phyloP scores from a whole-genome alignment of 1,140 invertebrate genomes.

The Platyscapa corneri region DNA sequence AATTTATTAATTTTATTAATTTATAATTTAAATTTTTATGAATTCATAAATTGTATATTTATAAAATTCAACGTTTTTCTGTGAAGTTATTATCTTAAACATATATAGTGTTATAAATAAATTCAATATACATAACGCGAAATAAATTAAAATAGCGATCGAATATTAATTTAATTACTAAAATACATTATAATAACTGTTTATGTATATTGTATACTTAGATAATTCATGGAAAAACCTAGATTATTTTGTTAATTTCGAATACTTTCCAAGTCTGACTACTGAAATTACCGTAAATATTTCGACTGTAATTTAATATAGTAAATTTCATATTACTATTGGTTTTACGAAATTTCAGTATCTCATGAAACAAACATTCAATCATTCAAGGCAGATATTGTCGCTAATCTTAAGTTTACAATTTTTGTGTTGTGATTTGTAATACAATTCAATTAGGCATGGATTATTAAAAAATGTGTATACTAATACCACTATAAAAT shows the following conservation, averaged over 20 bases:
- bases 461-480: constrained; percentile 28
- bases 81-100: too few species aligned
- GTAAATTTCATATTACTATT: background rate
- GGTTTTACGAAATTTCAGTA: background rate
- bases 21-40: too few species aligned
- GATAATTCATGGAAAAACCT: background rate
- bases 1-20: too few species aligned
- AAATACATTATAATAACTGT: too few species aligned
- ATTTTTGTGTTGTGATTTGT: background rate
- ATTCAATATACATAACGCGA: too few species aligned
- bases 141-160: too few species aligned
- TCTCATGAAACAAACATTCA: constrained; percentile 18
- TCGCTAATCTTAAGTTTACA: constrained; percentile 1
- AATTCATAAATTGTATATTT: too few species aligned
- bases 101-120: too few species aligned
- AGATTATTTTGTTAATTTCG: background rate
- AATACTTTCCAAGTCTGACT: background rate
- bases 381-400: background rate
- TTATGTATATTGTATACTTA: background rate
- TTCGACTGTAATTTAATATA: background rate
- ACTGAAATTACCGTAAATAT: background rate
- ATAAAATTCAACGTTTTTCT: too few species aligned
- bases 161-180: too few species aligned
- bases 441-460: background rate
- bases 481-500: background rate